These are phyloP conservation scores for Ooceraea biroi DNA, from an alignment of 1,140 invertebrate species.

Conservation along the genomic window DNA sequence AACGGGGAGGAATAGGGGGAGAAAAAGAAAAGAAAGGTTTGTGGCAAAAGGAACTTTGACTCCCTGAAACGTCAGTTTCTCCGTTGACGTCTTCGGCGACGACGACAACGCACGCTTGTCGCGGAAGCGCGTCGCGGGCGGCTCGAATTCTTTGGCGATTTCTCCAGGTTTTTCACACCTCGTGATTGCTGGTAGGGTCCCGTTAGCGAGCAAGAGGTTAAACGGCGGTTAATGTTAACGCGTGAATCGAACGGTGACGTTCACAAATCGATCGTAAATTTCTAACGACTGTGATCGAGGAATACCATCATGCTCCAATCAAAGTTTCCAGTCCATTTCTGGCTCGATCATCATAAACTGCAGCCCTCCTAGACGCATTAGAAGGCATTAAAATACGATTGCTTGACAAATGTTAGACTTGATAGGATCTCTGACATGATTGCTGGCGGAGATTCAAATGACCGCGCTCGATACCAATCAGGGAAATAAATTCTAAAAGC, in stretches of 20 bases:
- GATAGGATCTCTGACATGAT: background rate
- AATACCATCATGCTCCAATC: slow-evolving; percentile 7
- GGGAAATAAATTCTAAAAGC: background rate
- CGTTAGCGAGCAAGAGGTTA: slow-evolving; percentile 54
- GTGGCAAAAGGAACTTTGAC: slow-evolving; percentile 63
- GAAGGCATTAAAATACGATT: background rate
- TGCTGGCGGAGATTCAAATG: too few species aligned
- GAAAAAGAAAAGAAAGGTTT: slow-evolving; percentile 20
- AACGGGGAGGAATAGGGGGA: slow-evolving; percentile 21
- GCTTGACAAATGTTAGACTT: background rate
- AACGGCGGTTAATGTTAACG: slow-evolving; percentile 45
- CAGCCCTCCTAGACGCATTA: background rate
- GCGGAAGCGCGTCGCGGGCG: slow-evolving; percentile 48
- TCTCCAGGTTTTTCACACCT: slow-evolving; percentile 51
- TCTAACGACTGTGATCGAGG: slow-evolving; percentile 28
- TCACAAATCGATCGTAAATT: slow-evolving; percentile 52
- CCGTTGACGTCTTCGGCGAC: slow-evolving; percentile 46
- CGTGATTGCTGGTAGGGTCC: slow-evolving; percentile 32
- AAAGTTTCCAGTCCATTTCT: slow-evolving; percentile 12
- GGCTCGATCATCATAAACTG: background rate
- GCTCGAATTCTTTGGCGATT: slow-evolving; percentile 57
- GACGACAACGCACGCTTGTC: slow-evolving; percentile 12
- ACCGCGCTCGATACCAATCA: too few species aligned
- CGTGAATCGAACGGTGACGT: slow-evolving; percentile 37
- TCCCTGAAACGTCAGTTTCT: slow-evolving; percentile 55